Evolutionary conservation across 2,113 vertebrate species (phyloP).

Genomic region (Polypterus bichir): DNA sequence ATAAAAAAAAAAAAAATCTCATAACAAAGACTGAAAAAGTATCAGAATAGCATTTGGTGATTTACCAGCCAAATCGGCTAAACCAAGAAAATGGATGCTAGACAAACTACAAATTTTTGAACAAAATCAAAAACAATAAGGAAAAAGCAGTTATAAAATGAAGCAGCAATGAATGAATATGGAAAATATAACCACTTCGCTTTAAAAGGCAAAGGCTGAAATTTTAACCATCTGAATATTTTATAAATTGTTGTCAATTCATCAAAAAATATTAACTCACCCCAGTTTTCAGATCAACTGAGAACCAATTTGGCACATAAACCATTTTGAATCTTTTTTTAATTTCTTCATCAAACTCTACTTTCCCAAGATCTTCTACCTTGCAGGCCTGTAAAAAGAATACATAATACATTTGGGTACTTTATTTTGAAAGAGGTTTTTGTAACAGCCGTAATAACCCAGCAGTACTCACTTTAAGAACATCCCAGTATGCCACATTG

Average conservation of each 20-base stretch:
- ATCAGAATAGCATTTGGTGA: too few relatives aligned
- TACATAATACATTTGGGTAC: too few relatives aligned
- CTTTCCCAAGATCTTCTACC: slow-evolving; percentile 92
- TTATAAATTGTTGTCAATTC: neutral
- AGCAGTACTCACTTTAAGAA: slow-evolving; percentile 70
- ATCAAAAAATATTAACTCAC: slow-evolving; percentile 44
- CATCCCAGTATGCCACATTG: slow-evolving; percentile 95
- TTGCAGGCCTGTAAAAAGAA: slow-evolving; percentile 74
- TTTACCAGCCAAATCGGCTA: too few relatives aligned
- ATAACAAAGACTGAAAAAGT: too few relatives aligned
- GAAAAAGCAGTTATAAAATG: too few relatives aligned
- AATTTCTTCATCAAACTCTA: slow-evolving; percentile 96
- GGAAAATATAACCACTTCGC: too few relatives aligned
- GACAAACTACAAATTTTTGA: too few relatives aligned
- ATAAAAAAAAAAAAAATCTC: too few relatives aligned
- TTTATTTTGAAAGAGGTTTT: neutral
- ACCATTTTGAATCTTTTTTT: slow-evolving; percentile 98
- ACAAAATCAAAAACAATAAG: too few relatives aligned
- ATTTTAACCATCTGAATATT: neutral
- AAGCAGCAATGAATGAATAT: too few relatives aligned
- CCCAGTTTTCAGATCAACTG: slow-evolving; percentile 96
- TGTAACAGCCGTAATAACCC: neutral
- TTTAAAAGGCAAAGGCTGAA: neutral
- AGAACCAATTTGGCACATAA: slow-evolving; percentile 98
- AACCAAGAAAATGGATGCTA: too few relatives aligned